Percentiles rank a stretch among this genome's conserved stretches.
Evolutionary conservation across 1,140 invertebrate genomes (phyloP).

Genomic region (Nephila pilipes): DNA sequence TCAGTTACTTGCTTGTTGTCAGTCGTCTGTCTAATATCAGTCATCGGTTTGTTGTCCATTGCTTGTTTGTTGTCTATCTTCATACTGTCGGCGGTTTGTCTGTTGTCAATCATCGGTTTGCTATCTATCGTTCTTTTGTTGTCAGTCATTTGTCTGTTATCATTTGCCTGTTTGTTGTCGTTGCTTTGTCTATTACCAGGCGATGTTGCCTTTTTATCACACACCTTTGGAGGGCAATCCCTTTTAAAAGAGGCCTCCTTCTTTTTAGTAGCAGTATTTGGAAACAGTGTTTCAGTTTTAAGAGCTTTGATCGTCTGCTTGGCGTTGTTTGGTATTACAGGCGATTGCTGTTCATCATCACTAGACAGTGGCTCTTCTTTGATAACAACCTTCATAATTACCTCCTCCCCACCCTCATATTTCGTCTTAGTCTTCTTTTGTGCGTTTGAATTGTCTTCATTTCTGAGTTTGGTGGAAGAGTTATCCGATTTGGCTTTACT

Average conservation of each 20-base stretch:
- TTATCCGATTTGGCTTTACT: background rate
- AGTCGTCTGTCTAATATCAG: too few relatives aligned
- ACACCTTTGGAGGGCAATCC: background rate
- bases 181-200: too few relatives aligned
- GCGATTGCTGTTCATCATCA: background rate
- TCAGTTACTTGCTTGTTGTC: too few relatives aligned
- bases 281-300: background rate
- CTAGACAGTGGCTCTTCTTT: background rate
- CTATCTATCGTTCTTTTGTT: too few relatives aligned
- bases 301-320: background rate
- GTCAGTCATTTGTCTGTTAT: too few relatives aligned
- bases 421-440: slow-evolving; percentile 46
- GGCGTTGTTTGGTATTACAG: background rate
- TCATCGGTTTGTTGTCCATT: too few relatives aligned
- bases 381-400: background rate
- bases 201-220: background rate
- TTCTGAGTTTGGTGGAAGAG: slow-evolving; percentile 28
- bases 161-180: too few relatives aligned
- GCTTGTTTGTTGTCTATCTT: too few relatives aligned
- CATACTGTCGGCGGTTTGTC: too few relatives aligned
- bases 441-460: slow-evolving; percentile 33
- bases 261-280: background rate
- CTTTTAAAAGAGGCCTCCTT: background rate
- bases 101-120: too few relatives aligned
- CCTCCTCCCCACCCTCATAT: background rate